These are phyloP conservation scores for Helicoverpa armigera DNA, from an alignment of 1,140 invertebrate species.

Conservation along the genomic window DNA sequence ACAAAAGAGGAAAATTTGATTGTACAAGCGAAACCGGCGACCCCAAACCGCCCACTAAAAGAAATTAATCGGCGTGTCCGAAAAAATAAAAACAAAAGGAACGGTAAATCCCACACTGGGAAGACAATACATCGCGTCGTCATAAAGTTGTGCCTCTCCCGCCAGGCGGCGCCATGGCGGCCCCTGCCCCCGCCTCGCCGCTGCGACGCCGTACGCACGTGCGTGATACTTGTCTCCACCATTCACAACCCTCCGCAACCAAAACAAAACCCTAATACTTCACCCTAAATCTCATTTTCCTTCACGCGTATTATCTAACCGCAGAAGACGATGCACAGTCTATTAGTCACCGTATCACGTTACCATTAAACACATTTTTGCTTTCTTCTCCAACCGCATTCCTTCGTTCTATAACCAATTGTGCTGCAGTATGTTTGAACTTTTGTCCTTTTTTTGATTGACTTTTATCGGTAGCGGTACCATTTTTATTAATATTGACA, in stretches of 20 bases:
- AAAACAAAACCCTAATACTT: constrained; percentile 67
- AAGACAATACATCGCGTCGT: constrained; percentile 79
- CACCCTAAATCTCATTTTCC: constrained; percentile 64
- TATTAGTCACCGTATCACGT: constrained; percentile 74
- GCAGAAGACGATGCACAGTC: constrained; percentile 62
- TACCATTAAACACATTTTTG: constrained; percentile 75
- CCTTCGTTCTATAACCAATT: constrained; percentile 70
- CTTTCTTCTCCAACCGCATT: constrained; percentile 65
- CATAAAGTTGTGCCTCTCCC: constrained; percentile 81
- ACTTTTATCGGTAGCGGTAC: constrained; percentile 76
- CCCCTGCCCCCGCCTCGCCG: constrained; percentile 53
- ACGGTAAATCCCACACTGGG: constrained; percentile 80
- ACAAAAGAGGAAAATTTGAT: constrained; percentile 62
- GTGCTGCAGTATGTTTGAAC: constrained; percentile 81
- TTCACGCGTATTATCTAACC: constrained; percentile 40
- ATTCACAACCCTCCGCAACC: constrained; percentile 63
- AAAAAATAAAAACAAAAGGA: constrained; percentile 78
- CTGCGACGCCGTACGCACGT: constrained; percentile 78
- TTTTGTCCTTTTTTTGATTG: constrained; percentile 84
- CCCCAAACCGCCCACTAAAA: constrained; percentile 66
- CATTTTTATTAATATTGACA: constrained; percentile 69
- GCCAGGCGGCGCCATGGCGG: constrained; percentile 76
- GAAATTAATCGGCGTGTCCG: constrained; percentile 74
- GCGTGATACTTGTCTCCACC: constrained; percentile 75
- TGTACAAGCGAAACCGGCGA: constrained; percentile 60